Base-by-base conservation (phyloP, 2,797 vertebrate genomes). In the Zalophus californianus region DNA sequence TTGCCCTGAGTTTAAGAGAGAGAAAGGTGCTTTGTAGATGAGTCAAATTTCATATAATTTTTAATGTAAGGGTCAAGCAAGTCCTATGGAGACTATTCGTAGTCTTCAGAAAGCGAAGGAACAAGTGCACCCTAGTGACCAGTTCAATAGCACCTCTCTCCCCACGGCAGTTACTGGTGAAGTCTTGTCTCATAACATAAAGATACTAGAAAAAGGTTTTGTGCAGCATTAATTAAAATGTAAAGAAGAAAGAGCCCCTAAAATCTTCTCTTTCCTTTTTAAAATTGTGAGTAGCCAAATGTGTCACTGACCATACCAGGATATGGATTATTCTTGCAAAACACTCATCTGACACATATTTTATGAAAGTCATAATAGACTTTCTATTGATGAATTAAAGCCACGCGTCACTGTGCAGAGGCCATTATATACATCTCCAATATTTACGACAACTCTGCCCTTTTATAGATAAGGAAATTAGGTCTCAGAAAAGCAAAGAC, bases 401-500 rank as follows among this genome's bases (percentile, higher is more conserved):
- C 90, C n/a, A 32, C 52, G 18, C 41, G 58, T 58, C 84, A 56
- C 73, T 29, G 20, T 15, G 7, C 54, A 16, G 18, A 73, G 27
- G 79, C 84, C 60, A 10, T 89, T 91, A 58, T 73, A 29, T 84
- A 35, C 32, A 86, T 86, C 79, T 93, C 78, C 27, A 38, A 35
- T 88, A 83, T 91, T 91, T 78, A 89, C 3, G 50, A 50, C 73
- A 86, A 75, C 84, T 44, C 68, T 93, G 84, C 60, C 84, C 80
- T 96, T 94, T 94, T 60, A 91, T 27, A 94, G 78, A 95, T 90
- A 97, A 96, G 85, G 72, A 95, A 90, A 94, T 96, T 60, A 66
- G 80, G 70, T 91, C 73, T 92, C 92, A 60, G 86, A 87, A 91
- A 94, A 95, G 79, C 92, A 91, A 92, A 90, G 90, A 85, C 85